A percentile compares a stretch with the other conserved stretches of the same genome.
phyloP scores from a whole-genome alignment of 2,113 vertebrate genomes.

The Chaenogobius annularis region DNA sequence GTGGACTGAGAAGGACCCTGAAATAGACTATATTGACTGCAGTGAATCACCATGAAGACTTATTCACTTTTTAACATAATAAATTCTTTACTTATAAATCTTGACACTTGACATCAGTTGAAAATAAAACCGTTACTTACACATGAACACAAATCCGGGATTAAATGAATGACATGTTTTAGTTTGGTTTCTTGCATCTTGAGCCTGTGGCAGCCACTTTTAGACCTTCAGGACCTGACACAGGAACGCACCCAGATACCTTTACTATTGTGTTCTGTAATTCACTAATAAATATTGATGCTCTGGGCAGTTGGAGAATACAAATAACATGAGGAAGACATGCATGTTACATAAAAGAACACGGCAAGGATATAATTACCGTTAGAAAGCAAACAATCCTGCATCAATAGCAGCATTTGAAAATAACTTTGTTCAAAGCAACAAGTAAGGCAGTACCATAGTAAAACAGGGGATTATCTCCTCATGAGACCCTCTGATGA shows the following conservation, averaged over 20 bases:
- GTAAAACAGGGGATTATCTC: constrained; percentile 52
- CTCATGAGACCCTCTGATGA: constrained; percentile 60
- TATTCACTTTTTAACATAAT: neutral
- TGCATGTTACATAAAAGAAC: neutral
- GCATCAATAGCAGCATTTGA: constrained; percentile 12
- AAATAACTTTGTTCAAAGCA: constrained; percentile 44
- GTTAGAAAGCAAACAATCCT: neutral
- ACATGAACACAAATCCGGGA: too few species aligned
- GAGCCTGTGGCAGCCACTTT: neutral
- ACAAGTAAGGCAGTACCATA: constrained; percentile 49
- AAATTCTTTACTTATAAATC: neutral
- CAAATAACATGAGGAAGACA: neutral
- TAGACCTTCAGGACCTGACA: too few species aligned
- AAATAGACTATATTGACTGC: neutral
- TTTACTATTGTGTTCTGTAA: too few species aligned
- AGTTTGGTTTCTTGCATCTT: neutral
- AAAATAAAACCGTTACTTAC: too few species aligned
- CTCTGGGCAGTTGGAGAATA: neutral
- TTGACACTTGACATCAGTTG: neutral
- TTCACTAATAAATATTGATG: too few species aligned
- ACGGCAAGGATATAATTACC: neutral
- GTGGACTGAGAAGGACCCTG: constrained; percentile 40
- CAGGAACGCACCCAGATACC: too few species aligned
- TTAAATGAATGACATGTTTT: too few species aligned
- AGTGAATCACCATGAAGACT: neutral